Percentiles rank a stretch among this genome's conserved stretches.
Conservation (phyloP, 2,797 vertebrate genomes). For the Paratrypauchen microcephalus region DNA sequence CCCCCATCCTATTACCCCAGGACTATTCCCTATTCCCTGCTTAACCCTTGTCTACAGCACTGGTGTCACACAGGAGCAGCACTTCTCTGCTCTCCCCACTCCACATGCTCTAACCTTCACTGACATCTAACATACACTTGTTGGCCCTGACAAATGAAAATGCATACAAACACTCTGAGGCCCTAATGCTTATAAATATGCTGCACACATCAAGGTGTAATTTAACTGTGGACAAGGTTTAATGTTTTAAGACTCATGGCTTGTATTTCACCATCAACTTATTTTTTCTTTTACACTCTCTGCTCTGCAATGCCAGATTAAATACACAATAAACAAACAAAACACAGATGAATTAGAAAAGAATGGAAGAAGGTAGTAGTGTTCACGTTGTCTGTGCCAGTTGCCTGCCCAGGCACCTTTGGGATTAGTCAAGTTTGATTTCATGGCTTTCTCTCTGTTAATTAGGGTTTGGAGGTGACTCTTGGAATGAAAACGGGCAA, state of each 20-base stretch:
- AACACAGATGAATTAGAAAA: conserved; percentile 33
- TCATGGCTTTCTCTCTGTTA: conserved; percentile 75
- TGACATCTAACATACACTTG: conserved; percentile 67
- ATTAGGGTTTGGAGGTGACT: conserved; percentile 79
- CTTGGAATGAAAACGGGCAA: conserved; percentile 73
- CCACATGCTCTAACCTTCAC: conserved; percentile 66
- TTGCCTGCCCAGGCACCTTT: conserved; percentile 66
- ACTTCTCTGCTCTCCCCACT: conserved; percentile 69
- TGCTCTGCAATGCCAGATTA: conserved; percentile 14
- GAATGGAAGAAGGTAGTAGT: conserved; percentile 56
- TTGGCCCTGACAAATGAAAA: conserved; percentile 54
- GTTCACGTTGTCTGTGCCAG: conserved; percentile 62
- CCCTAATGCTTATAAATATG: conserved; percentile 35
- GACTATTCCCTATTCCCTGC: conserved; percentile 74
- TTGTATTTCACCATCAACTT: conserved; percentile 51
- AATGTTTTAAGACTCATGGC: conserved; percentile 57
- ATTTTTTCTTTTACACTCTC: conserved; percentile 47
- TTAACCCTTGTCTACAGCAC: conserved; percentile 75
- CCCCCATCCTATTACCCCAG: conserved; percentile 73
- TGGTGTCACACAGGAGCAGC: conserved; percentile 63
- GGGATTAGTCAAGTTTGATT: conserved; percentile 77
- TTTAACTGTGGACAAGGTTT: conserved; percentile 52
- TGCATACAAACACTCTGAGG: conserved; percentile 54
- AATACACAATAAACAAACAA: conserved; percentile 20
- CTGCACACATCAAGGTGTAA: conserved; percentile 26